Percentiles rank a stretch among this genome's conserved stretches.
These are phyloP conservation scores for Chorisops tibialis DNA, from an alignment of 2,888 invertebrate genomes.

Conservation along the genomic window DNA sequence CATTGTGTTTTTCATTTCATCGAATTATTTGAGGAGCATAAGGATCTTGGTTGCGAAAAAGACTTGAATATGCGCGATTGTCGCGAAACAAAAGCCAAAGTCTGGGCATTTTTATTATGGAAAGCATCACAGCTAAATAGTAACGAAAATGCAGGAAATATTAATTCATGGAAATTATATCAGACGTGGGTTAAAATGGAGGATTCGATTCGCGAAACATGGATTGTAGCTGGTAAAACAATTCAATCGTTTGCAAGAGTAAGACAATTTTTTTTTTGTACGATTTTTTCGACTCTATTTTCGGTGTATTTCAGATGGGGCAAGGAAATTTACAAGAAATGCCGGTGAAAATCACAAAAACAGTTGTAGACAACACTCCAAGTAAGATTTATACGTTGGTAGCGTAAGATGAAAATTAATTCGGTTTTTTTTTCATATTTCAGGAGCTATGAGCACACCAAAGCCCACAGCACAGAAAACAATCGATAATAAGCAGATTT, in stretches of 20 bases:
- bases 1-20: slow-evolving; percentile 75
- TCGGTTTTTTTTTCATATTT: background rate
- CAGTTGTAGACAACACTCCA: slow-evolving; percentile 46
- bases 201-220: slow-evolving; percentile 67
- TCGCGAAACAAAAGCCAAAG: slow-evolving; percentile 75
- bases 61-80: slow-evolving; percentile 65
- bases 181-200: slow-evolving; percentile 82
- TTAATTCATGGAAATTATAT: slow-evolving; percentile 74
- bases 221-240: slow-evolving; percentile 76
- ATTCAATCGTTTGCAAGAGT: slow-evolving; percentile 72
- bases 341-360: slow-evolving; percentile 53
- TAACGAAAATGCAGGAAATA: slow-evolving; percentile 48
- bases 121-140: slow-evolving; percentile 60
- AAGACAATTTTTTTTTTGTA: background rate
- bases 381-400: slow-evolving; percentile 12
- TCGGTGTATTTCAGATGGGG: slow-evolving; percentile 39
- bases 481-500: slow-evolving; percentile 15
- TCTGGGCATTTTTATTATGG: slow-evolving; percentile 83
- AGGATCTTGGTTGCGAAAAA: slow-evolving; percentile 59
- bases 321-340: slow-evolving; percentile 51
- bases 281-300: background rate
- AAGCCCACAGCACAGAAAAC: background rate
- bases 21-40: slow-evolving; percentile 75
- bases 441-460: background rate
- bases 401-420: background rate